These are phyloP conservation scores for Galaxias olidus DNA, from an alignment of 2,797 vertebrate species.

Conservation along the genomic window DNA sequence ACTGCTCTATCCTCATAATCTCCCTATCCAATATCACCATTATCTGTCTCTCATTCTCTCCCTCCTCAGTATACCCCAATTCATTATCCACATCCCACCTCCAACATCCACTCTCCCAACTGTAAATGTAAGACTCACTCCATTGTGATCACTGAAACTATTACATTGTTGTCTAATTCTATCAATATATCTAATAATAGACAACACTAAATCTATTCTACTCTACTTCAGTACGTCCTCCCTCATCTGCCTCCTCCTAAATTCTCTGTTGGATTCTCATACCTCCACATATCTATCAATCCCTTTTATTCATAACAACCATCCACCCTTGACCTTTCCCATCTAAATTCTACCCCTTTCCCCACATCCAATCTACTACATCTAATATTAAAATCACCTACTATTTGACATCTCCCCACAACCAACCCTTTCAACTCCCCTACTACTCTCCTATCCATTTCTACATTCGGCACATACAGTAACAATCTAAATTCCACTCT, in stretches of 20 bases:
- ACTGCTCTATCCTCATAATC: too few species aligned
- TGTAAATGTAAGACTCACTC: too few species aligned
- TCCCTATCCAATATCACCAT: not conserved
- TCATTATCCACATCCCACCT: not conserved
- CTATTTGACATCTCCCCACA: too few species aligned
- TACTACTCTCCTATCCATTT: too few species aligned
- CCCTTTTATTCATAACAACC: not conserved
- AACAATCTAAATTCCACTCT: not conserved
- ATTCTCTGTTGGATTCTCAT: not conserved
- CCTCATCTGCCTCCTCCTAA: conserved; percentile 1
- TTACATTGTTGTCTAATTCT: too few species aligned
- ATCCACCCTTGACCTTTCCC: not conserved
- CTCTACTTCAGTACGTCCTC: too few species aligned
- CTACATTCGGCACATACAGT: too few species aligned
- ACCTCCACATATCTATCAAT: conserved; percentile 2
- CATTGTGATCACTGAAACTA: too few species aligned
- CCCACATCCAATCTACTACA: not conserved
- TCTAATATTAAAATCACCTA: not conserved
- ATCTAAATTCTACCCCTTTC: not conserved
- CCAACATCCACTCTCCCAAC: not conserved
- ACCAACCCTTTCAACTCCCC: not conserved
- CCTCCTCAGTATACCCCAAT: not conserved
- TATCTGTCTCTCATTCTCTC: not conserved
- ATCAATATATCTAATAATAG: too few species aligned
- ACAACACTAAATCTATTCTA: too few species aligned